A percentile compares a stretch with the other conserved stretches of the same genome.
phyloP scores from a whole-genome alignment of 2,797 vertebrate genomes.

The Sebastes hopkinsi region DNA sequence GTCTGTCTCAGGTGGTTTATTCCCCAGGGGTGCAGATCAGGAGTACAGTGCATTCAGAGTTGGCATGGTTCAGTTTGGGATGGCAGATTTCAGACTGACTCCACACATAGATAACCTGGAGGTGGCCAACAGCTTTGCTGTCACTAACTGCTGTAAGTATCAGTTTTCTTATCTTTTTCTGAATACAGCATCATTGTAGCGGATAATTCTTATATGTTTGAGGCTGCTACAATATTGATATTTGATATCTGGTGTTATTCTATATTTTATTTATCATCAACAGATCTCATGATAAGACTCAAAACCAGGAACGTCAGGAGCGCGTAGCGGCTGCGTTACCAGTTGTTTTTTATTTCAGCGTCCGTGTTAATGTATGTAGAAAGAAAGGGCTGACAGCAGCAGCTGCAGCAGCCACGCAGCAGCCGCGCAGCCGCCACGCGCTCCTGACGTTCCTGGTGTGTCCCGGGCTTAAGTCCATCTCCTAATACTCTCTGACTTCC shows the following conservation, averaged over 20 bases:
- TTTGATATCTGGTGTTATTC: background rate
- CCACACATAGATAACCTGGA: constrained; percentile 96
- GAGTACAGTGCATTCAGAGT: constrained; percentile 95
- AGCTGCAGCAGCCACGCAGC: too few relatives aligned
- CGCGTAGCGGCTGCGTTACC: too few relatives aligned
- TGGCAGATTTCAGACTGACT: constrained; percentile 91
- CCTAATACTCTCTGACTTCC: background rate
- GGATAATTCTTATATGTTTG: background rate
- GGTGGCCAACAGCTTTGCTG: constrained; percentile 95
- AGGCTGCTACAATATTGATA: background rate
- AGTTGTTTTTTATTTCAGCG: too few relatives aligned
- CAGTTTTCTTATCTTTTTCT: background rate
- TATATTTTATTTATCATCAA: background rate
- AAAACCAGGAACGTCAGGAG: background rate
- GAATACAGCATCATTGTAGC: background rate
- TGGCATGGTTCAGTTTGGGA: constrained; percentile 92
- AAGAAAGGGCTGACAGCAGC: too few relatives aligned
- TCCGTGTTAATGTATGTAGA: too few relatives aligned
- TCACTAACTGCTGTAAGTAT: constrained; percentile 95
- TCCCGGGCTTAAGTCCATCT: too few relatives aligned
- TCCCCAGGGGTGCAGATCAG: constrained; percentile 92
- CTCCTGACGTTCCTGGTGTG: too few relatives aligned
- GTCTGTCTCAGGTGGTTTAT: constrained; percentile 86
- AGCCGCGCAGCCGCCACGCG: too few relatives aligned
- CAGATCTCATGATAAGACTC: background rate